phyloP scores from a whole-genome alignment of 2,797 vertebrate species.

The Acrocephalus scirpaceus region DNA sequence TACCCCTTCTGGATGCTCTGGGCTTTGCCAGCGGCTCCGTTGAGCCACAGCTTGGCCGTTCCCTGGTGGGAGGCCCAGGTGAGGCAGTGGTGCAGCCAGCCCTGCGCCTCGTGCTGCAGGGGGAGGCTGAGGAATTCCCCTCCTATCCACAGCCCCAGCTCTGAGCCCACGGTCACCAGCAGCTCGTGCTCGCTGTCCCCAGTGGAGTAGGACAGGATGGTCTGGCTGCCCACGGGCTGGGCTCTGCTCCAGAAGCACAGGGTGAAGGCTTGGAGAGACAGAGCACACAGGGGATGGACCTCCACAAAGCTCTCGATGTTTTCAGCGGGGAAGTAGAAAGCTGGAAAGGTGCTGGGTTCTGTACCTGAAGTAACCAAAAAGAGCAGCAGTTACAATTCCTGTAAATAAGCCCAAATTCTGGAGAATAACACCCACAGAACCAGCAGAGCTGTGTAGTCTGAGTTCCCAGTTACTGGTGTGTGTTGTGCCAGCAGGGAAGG shows the following conservation, averaged over 20 bases:
- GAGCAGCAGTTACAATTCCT: background rate
- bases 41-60: constrained; percentile 77
- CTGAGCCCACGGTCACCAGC: constrained; percentile 72
- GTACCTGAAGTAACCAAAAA: constrained; percentile 7
- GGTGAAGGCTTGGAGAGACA: constrained; percentile 80
- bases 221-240: constrained; percentile 62
- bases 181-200: constrained; percentile 79
- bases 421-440: background rate
- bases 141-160: constrained; percentile 81
- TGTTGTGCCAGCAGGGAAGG: background rate
- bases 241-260: constrained; percentile 80
- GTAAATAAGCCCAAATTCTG: background rate
- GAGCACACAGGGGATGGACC: constrained; percentile 62
- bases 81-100: constrained; percentile 84
- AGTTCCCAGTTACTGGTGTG: background rate
- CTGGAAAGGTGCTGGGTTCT: constrained; percentile 54
- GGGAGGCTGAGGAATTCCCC: constrained; percentile 81
- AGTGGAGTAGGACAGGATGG: constrained; percentile 82
- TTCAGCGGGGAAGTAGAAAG: constrained; percentile 80
- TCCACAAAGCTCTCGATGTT: constrained; percentile 76
- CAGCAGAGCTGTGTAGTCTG: background rate
- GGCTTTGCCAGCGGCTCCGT: constrained; percentile 70
- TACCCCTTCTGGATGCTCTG: constrained; percentile 74
- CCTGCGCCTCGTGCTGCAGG: constrained; percentile 56
- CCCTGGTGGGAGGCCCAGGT: constrained; percentile 73